A percentile compares a stretch with the other conserved stretches of the same genome.
These are phyloP conservation scores for Parnassius smintheus DNA, from an alignment of 2,888 invertebrate genomes.

Conservation along the genomic window DNA sequence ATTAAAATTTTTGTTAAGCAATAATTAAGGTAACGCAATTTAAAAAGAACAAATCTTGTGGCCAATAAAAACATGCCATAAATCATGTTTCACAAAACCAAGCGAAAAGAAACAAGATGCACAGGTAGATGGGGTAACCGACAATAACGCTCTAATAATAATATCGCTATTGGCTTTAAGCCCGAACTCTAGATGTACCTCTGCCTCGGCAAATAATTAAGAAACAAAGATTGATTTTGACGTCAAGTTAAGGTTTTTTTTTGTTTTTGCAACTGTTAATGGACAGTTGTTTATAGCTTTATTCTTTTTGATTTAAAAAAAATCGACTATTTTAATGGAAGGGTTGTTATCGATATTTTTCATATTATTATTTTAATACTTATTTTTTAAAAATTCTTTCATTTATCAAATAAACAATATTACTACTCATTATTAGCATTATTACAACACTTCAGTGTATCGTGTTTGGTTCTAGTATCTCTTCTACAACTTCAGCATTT, in stretches of 20 bases:
- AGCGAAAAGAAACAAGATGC: slow-evolving; percentile 42
- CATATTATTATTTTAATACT: no score
- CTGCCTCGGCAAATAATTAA: slow-evolving; percentile 44
- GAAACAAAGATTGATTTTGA: slow-evolving; percentile 26
- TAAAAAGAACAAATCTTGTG: no score
- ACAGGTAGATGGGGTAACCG: slow-evolving; percentile 63
- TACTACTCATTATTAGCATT: background rate
- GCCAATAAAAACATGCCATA: background rate
- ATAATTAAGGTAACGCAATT: no score
- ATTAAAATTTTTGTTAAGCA: no score
- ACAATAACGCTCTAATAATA: slow-evolving; percentile 74
- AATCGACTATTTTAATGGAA: no score
- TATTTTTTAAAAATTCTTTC: background rate
- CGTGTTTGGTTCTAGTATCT: background rate
- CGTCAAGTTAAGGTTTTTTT: slow-evolving; percentile 21
- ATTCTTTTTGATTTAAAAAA: background rate
- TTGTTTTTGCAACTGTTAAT: slow-evolving; percentile 2
- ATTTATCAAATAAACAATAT: background rate
- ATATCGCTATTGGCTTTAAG: slow-evolving; percentile 62
- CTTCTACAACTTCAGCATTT: slow-evolving; percentile 6
- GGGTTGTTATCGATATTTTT: no score
- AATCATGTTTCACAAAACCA: slow-evolving; percentile 10
- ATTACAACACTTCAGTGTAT: no score
- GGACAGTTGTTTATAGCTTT: slow-evolving; percentile 12
- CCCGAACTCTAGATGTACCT: slow-evolving; percentile 55